phyloP scores from a whole-genome alignment of 1,140 invertebrate species.

The Leptinotarsa defecta region DNA sequence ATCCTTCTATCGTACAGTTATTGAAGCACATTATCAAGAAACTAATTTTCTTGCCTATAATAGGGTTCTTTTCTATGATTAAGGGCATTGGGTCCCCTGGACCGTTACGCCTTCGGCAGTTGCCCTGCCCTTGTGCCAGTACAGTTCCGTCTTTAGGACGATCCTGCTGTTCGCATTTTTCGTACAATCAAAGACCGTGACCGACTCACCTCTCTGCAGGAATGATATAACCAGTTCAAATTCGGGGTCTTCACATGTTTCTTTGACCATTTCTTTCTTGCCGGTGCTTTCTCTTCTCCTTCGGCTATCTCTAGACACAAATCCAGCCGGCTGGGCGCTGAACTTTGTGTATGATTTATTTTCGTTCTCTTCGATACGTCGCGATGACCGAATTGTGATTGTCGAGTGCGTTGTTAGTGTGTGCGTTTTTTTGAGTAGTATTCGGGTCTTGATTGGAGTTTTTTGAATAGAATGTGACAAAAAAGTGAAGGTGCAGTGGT shows the following conservation, averaged over 20 bases:
- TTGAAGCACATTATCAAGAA: too few species aligned
- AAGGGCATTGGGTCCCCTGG: too few species aligned
- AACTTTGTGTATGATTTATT: slow-evolving; percentile 17
- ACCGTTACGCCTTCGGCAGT: too few species aligned
- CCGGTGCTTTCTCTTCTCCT: slow-evolving; percentile 18
- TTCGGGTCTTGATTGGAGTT: background rate
- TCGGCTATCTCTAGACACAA: slow-evolving; percentile 10
- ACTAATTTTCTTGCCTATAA: too few species aligned
- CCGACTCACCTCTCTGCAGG: background rate
- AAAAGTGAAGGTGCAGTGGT: background rate
- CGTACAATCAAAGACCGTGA: background rate
- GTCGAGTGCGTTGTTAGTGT: background rate
- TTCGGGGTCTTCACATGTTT: slow-evolving; percentile 8
- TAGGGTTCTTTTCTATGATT: too few species aligned
- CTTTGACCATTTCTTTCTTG: slow-evolving; percentile 16
- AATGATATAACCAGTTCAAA: slow-evolving; percentile 23
- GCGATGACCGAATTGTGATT: slow-evolving; percentile 2
- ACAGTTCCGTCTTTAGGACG: too few species aligned
- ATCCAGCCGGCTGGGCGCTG: background rate
- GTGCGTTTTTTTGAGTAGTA: background rate
- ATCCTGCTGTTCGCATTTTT: too few species aligned
- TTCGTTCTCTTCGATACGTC: slow-evolving; percentile 14
- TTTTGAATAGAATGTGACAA: background rate
- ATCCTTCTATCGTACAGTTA: too few species aligned
- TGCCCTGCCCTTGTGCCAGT: too few species aligned